Conservation (phyloP, 2,797 vertebrate species). For the Anguilla anguilla region DNA sequence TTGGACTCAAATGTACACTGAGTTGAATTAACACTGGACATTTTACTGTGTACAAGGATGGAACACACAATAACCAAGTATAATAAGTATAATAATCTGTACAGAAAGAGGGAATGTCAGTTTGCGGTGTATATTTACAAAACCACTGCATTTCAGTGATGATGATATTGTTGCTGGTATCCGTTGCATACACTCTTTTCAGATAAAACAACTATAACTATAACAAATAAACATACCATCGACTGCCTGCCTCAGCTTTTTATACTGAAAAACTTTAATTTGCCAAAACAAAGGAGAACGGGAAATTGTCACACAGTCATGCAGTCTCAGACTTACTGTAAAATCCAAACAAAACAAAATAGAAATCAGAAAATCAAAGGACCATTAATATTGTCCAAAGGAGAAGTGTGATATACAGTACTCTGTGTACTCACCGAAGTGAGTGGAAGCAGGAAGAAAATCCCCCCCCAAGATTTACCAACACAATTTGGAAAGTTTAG, state of each 20-base stretch:
- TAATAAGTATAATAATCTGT: background rate
- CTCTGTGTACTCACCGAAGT: background rate
- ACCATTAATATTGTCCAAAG: background rate
- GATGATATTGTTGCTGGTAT: background rate
- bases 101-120: no score
- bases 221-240: conserved; percentile 8
- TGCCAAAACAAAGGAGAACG: background rate
- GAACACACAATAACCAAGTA: background rate
- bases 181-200: background rate
- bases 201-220: background rate
- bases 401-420: background rate
- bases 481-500: background rate
- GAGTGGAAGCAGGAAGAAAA: background rate
- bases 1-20: no score
- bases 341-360: background rate
- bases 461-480: background rate
- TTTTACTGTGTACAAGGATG: background rate
- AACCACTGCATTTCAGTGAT: background rate
- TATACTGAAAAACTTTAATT: conserved; percentile 6
- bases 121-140: background rate
- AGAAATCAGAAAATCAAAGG: background rate
- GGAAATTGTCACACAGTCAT: background rate
- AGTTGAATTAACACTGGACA: no score
- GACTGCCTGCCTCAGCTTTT: conserved; percentile 22
- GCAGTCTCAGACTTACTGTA: background rate